These are phyloP conservation scores for Erythrolamprus reginae DNA, from an alignment of 2,113 vertebrate genomes.

Conservation along the genomic window DNA sequence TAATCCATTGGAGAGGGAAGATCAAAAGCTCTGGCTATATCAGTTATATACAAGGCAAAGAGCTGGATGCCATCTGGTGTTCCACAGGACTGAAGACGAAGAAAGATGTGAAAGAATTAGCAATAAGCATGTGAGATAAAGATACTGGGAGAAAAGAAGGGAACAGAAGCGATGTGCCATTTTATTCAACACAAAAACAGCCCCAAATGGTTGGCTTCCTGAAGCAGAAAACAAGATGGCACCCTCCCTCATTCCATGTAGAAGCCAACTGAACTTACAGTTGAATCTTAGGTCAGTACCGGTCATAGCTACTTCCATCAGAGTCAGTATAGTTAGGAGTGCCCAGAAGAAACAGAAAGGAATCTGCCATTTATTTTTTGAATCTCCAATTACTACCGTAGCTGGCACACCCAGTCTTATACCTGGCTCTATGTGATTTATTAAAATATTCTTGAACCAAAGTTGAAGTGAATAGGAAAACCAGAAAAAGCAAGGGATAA, in stretches of 20 bases:
- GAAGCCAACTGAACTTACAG: neutral
- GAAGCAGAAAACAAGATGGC: neutral
- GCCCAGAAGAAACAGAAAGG: neutral
- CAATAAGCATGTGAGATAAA: neutral
- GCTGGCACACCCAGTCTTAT: neutral
- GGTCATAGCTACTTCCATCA: neutral
- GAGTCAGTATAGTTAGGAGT: neutral
- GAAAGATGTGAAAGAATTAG: neutral
- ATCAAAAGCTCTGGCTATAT: neutral
- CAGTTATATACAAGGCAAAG: neutral
- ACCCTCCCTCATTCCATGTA: neutral
- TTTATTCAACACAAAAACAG: neutral
- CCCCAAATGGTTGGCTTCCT: neutral
- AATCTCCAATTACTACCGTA: neutral
- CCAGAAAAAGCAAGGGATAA: neutral
- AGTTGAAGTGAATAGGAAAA: neutral
- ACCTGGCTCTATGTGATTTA: neutral
- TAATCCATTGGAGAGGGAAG: neutral
- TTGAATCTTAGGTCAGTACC: neutral
- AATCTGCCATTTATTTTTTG: neutral
- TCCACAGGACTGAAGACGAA: neutral
- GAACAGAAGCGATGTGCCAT: neutral
- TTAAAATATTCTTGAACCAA: neutral
- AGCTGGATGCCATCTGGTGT: neutral
- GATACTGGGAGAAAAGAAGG: neutral